phyloP scores from a whole-genome alignment of 2,113 vertebrate species.

The Microcebus jonahi region DNA sequence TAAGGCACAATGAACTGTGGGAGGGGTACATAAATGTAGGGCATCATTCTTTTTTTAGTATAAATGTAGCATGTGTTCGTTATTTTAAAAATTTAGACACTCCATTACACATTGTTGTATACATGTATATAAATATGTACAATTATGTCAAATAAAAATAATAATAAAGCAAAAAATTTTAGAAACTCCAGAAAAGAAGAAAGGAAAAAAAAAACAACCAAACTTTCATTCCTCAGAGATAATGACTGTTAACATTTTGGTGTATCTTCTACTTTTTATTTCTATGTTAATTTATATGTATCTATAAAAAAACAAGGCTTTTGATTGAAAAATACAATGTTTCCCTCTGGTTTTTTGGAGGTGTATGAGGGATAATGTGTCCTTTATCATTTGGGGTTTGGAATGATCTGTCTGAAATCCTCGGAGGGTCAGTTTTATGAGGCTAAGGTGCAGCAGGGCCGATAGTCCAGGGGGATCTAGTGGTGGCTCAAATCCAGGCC shows the following conservation, averaged over 20 bases:
- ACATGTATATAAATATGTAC: neutral
- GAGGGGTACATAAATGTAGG: neutral
- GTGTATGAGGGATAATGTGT: neutral
- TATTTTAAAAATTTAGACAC: constrained; percentile 20
- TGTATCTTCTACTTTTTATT: neutral
- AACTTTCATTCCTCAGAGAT: neutral
- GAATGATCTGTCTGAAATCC: neutral
- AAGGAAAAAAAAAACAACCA: neutral
- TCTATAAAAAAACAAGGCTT: neutral
- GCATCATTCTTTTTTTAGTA: neutral
- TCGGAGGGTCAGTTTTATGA: neutral
- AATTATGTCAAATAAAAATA: neutral
- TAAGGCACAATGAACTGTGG: constrained; percentile 1
- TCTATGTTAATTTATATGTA: neutral
- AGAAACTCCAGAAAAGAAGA: neutral
- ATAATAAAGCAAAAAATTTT: neutral
- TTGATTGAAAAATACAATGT: neutral
- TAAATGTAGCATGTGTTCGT: neutral
- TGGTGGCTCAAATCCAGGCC: neutral
- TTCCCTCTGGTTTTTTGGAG: neutral
- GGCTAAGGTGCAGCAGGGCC: neutral
- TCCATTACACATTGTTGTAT: neutral
- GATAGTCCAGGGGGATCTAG: neutral
- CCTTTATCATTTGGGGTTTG: neutral
- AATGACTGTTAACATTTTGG: neutral